A percentile compares a stretch with the other conserved stretches of the same genome.
phyloP scores from a whole-genome alignment of 53 echinoderm and acorn worm genomes.

The Actinopyga echinites region DNA sequence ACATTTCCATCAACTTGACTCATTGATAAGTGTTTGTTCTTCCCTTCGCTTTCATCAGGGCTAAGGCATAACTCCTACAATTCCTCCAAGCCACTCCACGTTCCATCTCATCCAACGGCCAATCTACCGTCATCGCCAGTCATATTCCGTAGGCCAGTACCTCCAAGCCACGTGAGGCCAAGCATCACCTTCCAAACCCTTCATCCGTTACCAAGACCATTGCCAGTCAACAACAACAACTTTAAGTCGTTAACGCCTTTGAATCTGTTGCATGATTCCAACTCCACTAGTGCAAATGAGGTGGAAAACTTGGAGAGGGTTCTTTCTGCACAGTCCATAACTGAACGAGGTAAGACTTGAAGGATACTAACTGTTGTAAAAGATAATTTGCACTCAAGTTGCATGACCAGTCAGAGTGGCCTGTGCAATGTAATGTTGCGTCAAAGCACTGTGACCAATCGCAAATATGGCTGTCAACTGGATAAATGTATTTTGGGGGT shows the following conservation, averaged over 20 bases:
- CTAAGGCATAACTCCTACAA: not conserved
- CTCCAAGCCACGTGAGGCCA: constrained; percentile 46
- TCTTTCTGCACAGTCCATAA: constrained; percentile 90
- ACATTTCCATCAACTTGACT: not conserved
- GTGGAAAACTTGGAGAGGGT: constrained; percentile 87
- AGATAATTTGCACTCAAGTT: too few species aligned
- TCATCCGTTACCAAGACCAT: constrained; percentile 63
- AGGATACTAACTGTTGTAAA: too few species aligned
- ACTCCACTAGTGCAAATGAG: constrained; percentile 55
- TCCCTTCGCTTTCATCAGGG: not conserved
- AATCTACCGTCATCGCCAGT: constrained; percentile 40
- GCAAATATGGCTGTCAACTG: too few species aligned
- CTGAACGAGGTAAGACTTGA: constrained; percentile 74
- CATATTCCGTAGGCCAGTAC: constrained; percentile 47
- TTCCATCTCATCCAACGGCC: not conserved
- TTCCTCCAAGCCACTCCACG: not conserved
- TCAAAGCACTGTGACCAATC: too few species aligned
- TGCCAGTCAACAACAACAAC: constrained; percentile 70
- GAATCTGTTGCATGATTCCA: constrained; percentile 48
- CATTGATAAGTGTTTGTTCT: not conserved
- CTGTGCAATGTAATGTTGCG: too few species aligned
- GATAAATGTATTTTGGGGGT: too few species aligned
- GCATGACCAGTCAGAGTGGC: too few species aligned
- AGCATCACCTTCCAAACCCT: constrained; percentile 88
- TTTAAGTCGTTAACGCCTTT: constrained; percentile 59